Conservation (phyloP, 2,113 vertebrate species). For the Prunella fulvescens region DNA sequence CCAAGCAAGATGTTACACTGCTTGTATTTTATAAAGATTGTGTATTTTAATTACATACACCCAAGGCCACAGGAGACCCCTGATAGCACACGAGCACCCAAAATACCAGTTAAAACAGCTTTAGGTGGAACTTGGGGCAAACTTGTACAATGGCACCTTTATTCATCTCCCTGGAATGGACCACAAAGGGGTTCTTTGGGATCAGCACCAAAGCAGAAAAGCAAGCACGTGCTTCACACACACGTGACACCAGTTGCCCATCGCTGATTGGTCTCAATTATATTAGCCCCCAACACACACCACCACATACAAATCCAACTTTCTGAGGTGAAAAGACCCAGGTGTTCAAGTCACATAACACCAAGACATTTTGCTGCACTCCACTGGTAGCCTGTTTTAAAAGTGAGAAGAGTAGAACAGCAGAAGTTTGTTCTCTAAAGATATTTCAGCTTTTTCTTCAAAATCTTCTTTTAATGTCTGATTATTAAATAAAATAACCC, state of each 20-base stretch:
- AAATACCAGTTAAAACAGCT: neutral
- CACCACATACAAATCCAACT: neutral
- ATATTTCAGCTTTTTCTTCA: neutral
- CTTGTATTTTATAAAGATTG: neutral
- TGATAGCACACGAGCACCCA: accelerated
- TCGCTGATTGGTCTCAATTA: neutral
- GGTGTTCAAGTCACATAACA: neutral
- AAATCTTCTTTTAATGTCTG: neutral
- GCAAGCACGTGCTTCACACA: neutral
- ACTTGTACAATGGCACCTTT: neutral
- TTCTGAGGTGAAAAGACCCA: neutral
- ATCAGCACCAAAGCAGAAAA: neutral
- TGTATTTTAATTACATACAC: neutral
- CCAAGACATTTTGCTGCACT: neutral
- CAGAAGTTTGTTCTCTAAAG: neutral
- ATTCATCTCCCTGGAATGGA: neutral
- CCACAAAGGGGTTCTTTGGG: accelerated
- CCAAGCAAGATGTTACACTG: neutral
- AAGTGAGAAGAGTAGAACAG: neutral
- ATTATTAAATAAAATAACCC: neutral
- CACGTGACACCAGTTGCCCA: neutral
- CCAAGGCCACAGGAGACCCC: neutral
- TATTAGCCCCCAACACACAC: neutral
- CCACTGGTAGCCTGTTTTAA: neutral
- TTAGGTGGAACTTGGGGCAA: neutral